A percentile compares a stretch with the other conserved stretches of the same genome.
Evolutionary conservation across 2,113 vertebrate species (phyloP).

Genomic region (Pogonocichla stellata): DNA sequence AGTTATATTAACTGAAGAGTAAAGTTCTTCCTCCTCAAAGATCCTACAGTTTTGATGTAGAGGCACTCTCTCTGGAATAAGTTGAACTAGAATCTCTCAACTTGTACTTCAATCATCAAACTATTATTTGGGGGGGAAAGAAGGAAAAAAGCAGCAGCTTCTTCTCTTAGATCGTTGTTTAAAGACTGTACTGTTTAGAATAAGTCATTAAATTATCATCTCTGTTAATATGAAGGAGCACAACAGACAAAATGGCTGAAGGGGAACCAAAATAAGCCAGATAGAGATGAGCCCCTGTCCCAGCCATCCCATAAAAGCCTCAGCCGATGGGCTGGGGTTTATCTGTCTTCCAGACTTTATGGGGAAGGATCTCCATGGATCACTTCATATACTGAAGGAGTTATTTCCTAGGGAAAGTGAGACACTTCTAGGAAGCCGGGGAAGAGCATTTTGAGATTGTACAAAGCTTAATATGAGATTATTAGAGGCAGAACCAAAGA

Average conservation of each 20-base stretch:
- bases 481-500: background rate
- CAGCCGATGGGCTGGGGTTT: fast-evolving
- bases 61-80: background rate
- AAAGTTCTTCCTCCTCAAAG: background rate
- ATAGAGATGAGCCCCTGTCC: background rate
- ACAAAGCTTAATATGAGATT: background rate
- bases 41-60: background rate
- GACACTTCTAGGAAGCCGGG: background rate
- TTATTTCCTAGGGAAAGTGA: background rate
- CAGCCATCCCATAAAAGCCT: background rate
- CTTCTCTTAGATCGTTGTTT: background rate
- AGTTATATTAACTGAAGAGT: background rate
- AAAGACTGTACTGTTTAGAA: background rate
- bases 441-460: background rate
- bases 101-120: background rate
- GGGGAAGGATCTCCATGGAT: background rate
- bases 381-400: background rate
- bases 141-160: background rate
- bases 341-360: background rate
- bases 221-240: background rate
- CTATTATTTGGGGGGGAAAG: background rate
- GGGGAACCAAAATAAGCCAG: background rate
- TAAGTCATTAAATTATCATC: background rate
- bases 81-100: background rate
- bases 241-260: background rate